A percentile compares a stretch with the other conserved stretches of the same genome.
phyloP scores from a whole-genome alignment of 2,113 vertebrate species.

The Gnathonemus longibarbis region DNA sequence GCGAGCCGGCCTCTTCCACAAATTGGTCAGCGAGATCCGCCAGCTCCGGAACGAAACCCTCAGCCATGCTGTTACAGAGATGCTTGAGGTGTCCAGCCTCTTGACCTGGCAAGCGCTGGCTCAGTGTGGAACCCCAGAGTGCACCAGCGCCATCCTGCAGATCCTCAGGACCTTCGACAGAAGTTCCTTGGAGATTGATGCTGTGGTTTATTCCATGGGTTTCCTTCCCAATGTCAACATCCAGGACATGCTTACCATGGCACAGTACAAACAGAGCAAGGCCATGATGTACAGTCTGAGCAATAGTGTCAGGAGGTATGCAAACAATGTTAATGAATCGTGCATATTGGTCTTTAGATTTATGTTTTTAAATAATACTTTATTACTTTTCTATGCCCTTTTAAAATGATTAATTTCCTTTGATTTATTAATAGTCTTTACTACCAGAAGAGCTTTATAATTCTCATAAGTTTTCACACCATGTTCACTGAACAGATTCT shows the following conservation, averaged over 20 bases:
- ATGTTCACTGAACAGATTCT: constrained; percentile 56
- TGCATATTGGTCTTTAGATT: not conserved
- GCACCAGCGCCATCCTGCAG: constrained; percentile 69
- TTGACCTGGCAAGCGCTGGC: constrained; percentile 71
- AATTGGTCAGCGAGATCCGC: constrained; percentile 71
- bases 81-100: constrained; percentile 52
- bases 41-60: constrained; percentile 56
- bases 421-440: not conserved
- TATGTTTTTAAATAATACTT: not conserved
- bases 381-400: not conserved
- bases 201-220: constrained; percentile 67
- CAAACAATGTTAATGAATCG: constrained; percentile 12
- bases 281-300: constrained; percentile 78
- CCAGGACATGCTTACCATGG: constrained; percentile 69
- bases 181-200: constrained; percentile 59
- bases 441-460: not conserved
- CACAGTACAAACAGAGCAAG: constrained; percentile 71
- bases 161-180: constrained; percentile 55
- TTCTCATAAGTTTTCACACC: not conserved
- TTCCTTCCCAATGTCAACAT: constrained; percentile 70
- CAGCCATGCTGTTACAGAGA: constrained; percentile 51
- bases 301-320: constrained; percentile 71
- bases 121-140: constrained; percentile 85
- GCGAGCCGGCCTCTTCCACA: constrained; percentile 70
- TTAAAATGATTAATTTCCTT: not conserved